Conservation (phyloP, 2,888 invertebrate species). For the Brachypalpus laphriformis region DNA sequence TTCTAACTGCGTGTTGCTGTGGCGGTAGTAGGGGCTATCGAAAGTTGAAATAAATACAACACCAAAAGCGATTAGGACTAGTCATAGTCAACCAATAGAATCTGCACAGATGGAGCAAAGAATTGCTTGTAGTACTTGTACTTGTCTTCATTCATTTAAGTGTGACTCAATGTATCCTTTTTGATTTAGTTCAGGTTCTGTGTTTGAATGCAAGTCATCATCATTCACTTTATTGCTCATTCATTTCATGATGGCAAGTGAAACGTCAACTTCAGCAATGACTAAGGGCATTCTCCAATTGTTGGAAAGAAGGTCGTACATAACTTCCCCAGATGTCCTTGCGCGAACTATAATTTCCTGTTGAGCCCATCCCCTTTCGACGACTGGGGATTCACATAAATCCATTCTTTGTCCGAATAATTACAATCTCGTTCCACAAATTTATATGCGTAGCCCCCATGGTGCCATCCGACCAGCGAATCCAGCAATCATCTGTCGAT, state of each 20-base stretch:
- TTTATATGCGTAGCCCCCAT: not conserved
- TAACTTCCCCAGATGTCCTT: not conserved
- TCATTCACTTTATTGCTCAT: too few relatives aligned
- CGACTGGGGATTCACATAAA: not conserved
- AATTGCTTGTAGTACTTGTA: too few relatives aligned
- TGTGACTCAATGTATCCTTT: too few relatives aligned
- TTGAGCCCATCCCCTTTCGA: not conserved
- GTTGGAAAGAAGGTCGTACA: not conserved
- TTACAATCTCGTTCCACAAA: not conserved
- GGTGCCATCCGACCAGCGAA: conserved; percentile 1
- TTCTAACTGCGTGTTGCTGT: too few relatives aligned
- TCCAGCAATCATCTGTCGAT: conserved; percentile 53
- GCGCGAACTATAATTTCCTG: not conserved
- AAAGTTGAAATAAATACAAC: too few relatives aligned
- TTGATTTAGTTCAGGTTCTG: too few relatives aligned
- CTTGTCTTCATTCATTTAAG: too few relatives aligned
- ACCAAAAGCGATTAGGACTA: too few relatives aligned
- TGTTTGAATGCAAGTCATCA: too few relatives aligned
- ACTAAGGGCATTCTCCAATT: not conserved
- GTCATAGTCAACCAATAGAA: too few relatives aligned
- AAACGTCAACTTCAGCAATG: not conserved
- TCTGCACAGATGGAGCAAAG: too few relatives aligned
- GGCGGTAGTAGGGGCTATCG: too few relatives aligned
- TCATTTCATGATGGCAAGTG: not conserved
- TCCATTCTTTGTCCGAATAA: conserved; percentile 15